A percentile compares a stretch with the other conserved stretches of the same genome.
Evolutionary conservation across 2,113 vertebrate species (phyloP).

Genomic region (Neodon shergylaensis): DNA sequence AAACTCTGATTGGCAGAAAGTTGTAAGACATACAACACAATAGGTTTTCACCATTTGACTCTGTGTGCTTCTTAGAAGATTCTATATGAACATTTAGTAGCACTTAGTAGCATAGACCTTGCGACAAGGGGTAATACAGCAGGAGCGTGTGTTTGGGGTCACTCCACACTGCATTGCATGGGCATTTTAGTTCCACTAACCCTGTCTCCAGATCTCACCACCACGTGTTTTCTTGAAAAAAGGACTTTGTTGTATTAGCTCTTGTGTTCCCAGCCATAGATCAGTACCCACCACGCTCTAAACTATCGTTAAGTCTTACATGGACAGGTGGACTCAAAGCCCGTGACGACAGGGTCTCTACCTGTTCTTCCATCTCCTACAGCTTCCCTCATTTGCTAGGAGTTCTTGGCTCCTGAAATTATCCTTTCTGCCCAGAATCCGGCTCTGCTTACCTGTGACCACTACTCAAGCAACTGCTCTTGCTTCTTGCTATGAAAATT

Average conservation of each 20-base stretch:
- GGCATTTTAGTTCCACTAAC: not conserved
- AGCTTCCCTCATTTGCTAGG: not conserved
- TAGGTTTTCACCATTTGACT: not conserved
- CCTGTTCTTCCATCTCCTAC: not conserved
- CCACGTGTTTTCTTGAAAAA: not conserved
- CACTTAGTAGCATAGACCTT: not conserved
- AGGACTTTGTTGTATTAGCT: not conserved
- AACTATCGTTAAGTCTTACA: not conserved
- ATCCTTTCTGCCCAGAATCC: not conserved
- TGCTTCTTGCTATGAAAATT: slow-evolving; percentile 15
- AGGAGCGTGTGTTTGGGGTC: fast-evolving
- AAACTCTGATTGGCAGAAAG: not conserved
- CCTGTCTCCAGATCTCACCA: not conserved
- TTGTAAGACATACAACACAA: not conserved
- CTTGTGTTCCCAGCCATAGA: not conserved
- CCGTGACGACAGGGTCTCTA: not conserved
- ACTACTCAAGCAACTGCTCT: not conserved
- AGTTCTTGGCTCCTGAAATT: not conserved
- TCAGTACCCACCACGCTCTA: not conserved
- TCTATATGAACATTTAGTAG: not conserved
- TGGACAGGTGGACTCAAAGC: not conserved
- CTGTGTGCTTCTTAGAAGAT: not conserved
- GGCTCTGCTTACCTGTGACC: not conserved
- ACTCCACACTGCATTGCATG: not conserved
- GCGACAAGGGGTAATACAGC: not conserved